Evolutionary conservation across 2,888 invertebrate species (phyloP), one percentile per base, ranked within the genome.

Genomic region (Latheticus oryzae): DNA sequence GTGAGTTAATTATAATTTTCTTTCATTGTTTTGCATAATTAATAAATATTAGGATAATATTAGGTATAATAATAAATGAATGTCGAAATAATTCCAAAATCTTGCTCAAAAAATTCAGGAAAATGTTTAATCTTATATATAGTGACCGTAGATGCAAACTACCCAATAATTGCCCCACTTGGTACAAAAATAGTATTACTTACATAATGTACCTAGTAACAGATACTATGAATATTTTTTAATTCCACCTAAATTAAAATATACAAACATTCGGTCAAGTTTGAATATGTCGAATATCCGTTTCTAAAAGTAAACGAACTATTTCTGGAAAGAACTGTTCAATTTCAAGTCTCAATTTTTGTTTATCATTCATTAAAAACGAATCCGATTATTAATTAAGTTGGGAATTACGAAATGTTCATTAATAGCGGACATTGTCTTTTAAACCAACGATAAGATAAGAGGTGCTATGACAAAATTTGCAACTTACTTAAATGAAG

Each of bases 1-100:
- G 55, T 55, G 33, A 55, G 55, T 48, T 2, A 19, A 38, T 12
- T 33, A n/a, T n/a, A n/a, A n/a, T n/a, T n/a, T n/a, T n/a, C n/a
- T n/a, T n/a, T n/a, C n/a, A n/a, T n/a, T n/a, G n/a, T n/a, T n/a
- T n/a, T n/a, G n/a, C n/a, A n/a, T n/a, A n/a, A n/a, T n/a, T n/a
- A n/a, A n/a, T n/a, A n/a, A n/a, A n/a, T n/a, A n/a, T n/a, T n/a
- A n/a, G n/a, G n/a, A n/a, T n/a, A n/a, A n/a, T n/a, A n/a, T n/a
- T n/a, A n/a, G n/a, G n/a, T n/a, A n/a, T n/a, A n/a, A n/a, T n/a
- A n/a, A n/a, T n/a, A n/a, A n/a, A n/a, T n/a, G n/a, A n/a, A n/a
- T n/a, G n/a, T n/a, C n/a, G n/a, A n/a, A n/a, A n/a, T n/a, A n/a
- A n/a, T n/a, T n/a, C n/a, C n/a, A n/a, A n/a, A n/a, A n/a, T n/a